Conservation (phyloP, 1,140 invertebrate species). For the Sogatella furcifera region DNA sequence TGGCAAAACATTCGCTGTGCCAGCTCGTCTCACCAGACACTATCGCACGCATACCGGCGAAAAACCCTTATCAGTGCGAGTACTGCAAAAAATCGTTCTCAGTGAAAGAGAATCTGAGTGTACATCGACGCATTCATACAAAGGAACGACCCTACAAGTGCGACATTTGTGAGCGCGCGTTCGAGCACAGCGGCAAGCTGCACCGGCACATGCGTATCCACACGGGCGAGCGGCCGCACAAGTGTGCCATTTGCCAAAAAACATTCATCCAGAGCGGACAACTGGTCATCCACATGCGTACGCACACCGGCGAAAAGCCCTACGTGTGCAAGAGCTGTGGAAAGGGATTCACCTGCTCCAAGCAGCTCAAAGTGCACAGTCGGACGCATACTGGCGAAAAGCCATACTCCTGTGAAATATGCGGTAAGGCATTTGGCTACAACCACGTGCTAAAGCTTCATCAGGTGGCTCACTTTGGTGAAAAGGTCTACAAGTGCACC, state of each 20-base stretch:
- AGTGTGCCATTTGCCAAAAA: constrained; percentile 84
- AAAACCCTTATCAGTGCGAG: constrained; percentile 77
- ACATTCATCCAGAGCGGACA: constrained; percentile 85
- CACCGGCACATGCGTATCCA: constrained; percentile 88
- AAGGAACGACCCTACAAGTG: constrained; percentile 81
- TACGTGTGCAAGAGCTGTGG: constrained; percentile 79
- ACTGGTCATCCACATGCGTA: constrained; percentile 71
- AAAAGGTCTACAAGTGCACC: constrained; percentile 85
- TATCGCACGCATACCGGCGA: constrained; percentile 84
- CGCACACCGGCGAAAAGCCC: constrained; percentile 85
- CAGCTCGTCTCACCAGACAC: constrained; percentile 80
- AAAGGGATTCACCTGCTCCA: constrained; percentile 82
- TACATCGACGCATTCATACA: constrained; percentile 83
- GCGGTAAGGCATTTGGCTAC: constrained; percentile 77
- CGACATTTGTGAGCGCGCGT: constrained; percentile 79
- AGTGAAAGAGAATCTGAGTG: constrained; percentile 84
- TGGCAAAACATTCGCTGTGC: constrained; percentile 82
- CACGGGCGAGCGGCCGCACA: constrained; percentile 85
- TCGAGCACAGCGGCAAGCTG: constrained; percentile 84
- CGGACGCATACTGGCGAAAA: constrained; percentile 76
- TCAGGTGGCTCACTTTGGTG: constrained; percentile 81
- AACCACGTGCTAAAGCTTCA: constrained; percentile 82
- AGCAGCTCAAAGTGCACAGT: constrained; percentile 78
- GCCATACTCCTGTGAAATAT: constrained; percentile 60
- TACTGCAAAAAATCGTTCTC: constrained; percentile 87